Base-by-base conservation (phyloP, 2,113 vertebrate species). In the Cheilinus undulatus region DNA sequence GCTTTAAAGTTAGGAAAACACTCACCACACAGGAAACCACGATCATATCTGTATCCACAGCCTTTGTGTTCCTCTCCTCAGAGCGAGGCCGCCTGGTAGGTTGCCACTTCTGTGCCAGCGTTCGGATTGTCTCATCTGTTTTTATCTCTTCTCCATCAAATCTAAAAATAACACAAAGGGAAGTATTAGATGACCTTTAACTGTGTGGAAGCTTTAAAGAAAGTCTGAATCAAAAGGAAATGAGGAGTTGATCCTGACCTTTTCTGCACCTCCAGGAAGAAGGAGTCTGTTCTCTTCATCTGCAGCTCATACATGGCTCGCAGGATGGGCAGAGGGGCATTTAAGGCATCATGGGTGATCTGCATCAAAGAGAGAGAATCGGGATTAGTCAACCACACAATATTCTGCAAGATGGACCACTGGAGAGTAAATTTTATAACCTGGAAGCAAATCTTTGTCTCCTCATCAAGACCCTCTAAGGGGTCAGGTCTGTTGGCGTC, bases 361-460 rank as follows among this genome's bases (percentile, higher is more conserved):
- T 99, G 78, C 1, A 36, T 67, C 22, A 1, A 34, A 28, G 26
- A 76, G 1, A 28, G 10, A 7, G 19, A 28, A n/a, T n/a, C n/a
- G n/a, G n/a, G n/a, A n/a, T n/a, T 20, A 22, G 15, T 20, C 26
- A 0, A 13, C 49, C 4, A 30, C 8, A 2, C 0, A 54, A 2
- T 2, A 28, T 54, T 42, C 2, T 53, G 17, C 3, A 9, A 15
- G 7, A 15, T 12, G 2, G 27, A 26, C 11, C 0, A 51, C 7
- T 8, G 7, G 22, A n/a, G n/a, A n/a, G n/a, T 11, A 22, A 30
- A 23, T 1, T 5, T 56, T n/a, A 24, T 69, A 24, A 99, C 98
- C 97, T 98, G 93, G 92, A 99, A 97, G 78, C 96, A 98, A 84
- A 97, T 97, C 90, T 96, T 97, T 45, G 97, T 99, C 86, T 97